Evolutionary conservation across 2,113 vertebrate species (phyloP).

Genomic region (Thinocorus orbignyianus): DNA sequence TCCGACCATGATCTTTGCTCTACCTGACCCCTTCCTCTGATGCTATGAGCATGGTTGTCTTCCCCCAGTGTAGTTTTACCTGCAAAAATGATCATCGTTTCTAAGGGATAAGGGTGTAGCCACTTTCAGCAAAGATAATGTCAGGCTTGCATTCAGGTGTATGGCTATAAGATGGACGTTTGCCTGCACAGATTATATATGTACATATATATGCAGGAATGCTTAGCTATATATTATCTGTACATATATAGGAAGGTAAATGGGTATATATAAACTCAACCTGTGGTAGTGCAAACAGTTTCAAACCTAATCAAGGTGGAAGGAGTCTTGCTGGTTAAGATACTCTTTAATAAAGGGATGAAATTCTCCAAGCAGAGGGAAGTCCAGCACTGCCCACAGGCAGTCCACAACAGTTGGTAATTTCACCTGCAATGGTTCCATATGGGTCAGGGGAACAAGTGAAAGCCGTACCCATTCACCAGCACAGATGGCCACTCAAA

Average conservation of each 20-base stretch:
- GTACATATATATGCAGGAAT: neutral
- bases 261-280: neutral
- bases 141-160: neutral
- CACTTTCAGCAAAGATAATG: neutral
- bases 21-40: neutral
- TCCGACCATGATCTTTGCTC: neutral
- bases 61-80: neutral
- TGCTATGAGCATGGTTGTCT: neutral
- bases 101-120: neutral
- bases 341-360: neutral
- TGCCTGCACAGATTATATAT: neutral
- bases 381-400: neutral
- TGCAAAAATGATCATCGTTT: neutral
- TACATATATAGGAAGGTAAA: neutral
- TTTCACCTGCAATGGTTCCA: neutral
- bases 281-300: neutral
- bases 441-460: neutral
- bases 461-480: neutral
- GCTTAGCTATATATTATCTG: neutral
- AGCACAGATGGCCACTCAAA: neutral
- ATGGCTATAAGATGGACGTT: neutral
- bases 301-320: neutral
- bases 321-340: neutral
- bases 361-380: neutral
- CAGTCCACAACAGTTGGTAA: neutral